Evolutionary conservation across 2,113 vertebrate species (phyloP).

Genomic region (Nipponia nippon): DNA sequence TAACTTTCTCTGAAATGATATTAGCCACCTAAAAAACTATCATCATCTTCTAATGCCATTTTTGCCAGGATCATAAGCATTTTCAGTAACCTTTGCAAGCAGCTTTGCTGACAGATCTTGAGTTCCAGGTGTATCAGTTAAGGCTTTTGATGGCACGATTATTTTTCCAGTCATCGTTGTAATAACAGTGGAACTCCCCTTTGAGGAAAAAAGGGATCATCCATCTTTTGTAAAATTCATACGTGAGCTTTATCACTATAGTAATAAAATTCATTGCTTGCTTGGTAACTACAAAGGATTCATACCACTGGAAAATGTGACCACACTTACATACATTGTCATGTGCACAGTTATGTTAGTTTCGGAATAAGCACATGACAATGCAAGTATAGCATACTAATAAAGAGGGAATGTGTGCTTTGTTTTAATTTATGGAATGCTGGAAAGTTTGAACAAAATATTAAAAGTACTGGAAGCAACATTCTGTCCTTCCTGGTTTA

Average conservation of each 20-base stretch:
- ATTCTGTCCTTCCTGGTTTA: background rate
- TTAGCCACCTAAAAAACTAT: background rate
- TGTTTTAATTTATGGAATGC: background rate
- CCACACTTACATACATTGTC: fast-evolving
- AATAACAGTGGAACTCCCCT: background rate
- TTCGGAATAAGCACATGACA: background rate
- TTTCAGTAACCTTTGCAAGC: background rate
- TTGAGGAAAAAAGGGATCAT: background rate
- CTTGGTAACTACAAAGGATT: background rate
- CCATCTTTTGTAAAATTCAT: background rate
- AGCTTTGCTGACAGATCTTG: background rate
- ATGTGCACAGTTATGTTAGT: background rate
- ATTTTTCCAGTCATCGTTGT: background rate
- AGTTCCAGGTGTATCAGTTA: background rate
- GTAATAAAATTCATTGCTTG: background rate
- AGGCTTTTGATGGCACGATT: background rate
- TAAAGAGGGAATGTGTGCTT: background rate
- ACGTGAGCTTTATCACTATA: background rate
- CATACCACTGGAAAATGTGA: background rate
- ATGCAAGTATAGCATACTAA: background rate
- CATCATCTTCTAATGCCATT: background rate
- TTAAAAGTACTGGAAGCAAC: background rate
- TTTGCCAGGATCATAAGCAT: background rate
- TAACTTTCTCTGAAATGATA: background rate
- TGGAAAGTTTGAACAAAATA: background rate